Percentiles rank a stretch among this genome's conserved stretches.
Evolutionary conservation across 2,888 invertebrate genomes (phyloP).

Genomic region (Cremastinae sp.): DNA sequence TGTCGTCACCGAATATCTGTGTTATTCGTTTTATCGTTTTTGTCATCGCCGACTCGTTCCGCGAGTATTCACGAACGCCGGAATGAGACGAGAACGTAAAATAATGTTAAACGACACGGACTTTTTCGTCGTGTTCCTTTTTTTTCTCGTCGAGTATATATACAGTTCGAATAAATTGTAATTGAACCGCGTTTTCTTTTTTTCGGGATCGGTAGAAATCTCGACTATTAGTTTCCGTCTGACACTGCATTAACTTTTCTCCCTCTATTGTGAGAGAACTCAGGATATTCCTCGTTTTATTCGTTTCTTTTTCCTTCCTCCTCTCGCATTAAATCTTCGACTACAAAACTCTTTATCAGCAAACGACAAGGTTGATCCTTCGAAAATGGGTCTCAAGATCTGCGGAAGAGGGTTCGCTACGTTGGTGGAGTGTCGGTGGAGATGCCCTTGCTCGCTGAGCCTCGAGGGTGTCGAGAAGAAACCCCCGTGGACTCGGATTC

Average conservation of each 20-base stretch:
- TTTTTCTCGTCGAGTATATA: background rate
- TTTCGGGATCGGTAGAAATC: background rate
- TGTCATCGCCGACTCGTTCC: constrained; percentile 28
- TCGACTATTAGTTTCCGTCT: background rate
- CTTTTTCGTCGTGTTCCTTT: constrained; percentile 3
- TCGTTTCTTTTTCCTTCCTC: background rate
- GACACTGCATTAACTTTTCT: constrained; percentile 2
- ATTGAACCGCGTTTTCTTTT: too few species aligned
- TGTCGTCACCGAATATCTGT: background rate
- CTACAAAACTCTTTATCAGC: constrained; percentile 36
- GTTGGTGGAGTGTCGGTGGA: background rate
- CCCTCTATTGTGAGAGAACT: background rate
- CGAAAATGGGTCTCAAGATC: constrained; percentile 2
- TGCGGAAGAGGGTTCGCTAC: background rate
- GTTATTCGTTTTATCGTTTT: constrained; percentile 14
- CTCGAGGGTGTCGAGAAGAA: constrained; percentile 29
- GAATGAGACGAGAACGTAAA: background rate
- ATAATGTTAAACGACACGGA: background rate
- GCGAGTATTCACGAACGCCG: constrained; percentile 28
- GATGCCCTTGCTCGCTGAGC: constrained; percentile 34
- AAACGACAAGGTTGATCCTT: constrained; percentile 42
- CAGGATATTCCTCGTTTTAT: background rate
- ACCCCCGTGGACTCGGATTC: constrained; percentile 25
- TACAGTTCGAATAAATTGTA: too few species aligned
- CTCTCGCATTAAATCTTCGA: constrained; percentile 20